Evolutionary conservation across 2,888 invertebrate genomes (phyloP).

Genomic region (Rugalucina vietnamica): DNA sequence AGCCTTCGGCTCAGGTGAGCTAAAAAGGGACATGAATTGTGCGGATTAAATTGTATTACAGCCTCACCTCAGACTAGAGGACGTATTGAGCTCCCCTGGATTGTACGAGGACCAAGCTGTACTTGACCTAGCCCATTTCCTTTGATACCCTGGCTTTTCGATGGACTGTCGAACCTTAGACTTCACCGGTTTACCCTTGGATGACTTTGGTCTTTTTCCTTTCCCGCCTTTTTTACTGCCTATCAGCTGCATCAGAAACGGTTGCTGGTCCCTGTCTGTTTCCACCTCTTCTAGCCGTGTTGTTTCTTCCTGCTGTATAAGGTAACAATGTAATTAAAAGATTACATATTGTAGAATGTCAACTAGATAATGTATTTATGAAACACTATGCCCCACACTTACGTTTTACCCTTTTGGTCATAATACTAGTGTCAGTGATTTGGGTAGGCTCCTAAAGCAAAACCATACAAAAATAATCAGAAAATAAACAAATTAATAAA

Average conservation of each 20-base stretch:
- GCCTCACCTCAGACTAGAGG: constrained; percentile 66
- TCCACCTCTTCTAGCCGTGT: constrained; percentile 7
- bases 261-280: constrained; percentile 41
- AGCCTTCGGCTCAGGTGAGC: too few relatives aligned
- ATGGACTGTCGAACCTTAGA: constrained; percentile 66
- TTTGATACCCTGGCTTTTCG: constrained; percentile 64
- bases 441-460: too few relatives aligned
- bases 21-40: too few relatives aligned
- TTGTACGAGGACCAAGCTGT: constrained; percentile 77
- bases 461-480: too few relatives aligned
- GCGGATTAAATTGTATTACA: too few relatives aligned
- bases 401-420: too few relatives aligned
- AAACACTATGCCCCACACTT: too few relatives aligned
- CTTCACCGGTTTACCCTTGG: constrained; percentile 50
- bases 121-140: constrained; percentile 78
- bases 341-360: too few relatives aligned
- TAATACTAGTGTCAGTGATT: too few relatives aligned
- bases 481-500: too few relatives aligned
- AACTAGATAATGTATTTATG: too few relatives aligned
- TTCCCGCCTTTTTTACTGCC: constrained; percentile 42
- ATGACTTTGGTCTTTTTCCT: constrained; percentile 33
- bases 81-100: constrained; percentile 74
- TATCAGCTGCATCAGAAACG: constrained; percentile 57
- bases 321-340: too few relatives aligned
- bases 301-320: background rate